Evolutionary conservation across 1,140 invertebrate genomes (phyloP).

Genomic region (Scaptomyza graminum): DNA sequence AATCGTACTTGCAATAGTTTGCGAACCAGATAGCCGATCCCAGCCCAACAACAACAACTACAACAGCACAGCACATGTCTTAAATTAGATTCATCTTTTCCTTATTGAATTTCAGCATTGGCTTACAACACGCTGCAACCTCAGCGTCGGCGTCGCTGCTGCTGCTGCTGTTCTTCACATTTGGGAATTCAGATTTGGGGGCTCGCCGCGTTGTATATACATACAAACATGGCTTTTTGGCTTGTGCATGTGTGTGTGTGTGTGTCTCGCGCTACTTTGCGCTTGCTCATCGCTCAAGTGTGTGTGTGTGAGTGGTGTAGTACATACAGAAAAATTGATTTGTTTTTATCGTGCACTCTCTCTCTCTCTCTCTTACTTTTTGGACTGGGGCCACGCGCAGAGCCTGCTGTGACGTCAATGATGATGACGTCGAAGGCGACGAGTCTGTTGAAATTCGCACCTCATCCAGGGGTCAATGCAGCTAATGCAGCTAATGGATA

Average conservation of each 20-base stretch:
- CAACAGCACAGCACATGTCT: too few relatives aligned
- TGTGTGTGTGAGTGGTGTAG: constrained; percentile 37
- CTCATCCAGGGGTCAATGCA: constrained; percentile 56
- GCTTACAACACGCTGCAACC: constrained; percentile 26
- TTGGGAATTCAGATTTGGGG: constrained; percentile 77
- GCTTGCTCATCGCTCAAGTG: constrained; percentile 52
- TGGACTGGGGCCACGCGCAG: constrained; percentile 32
- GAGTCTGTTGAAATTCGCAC: constrained; percentile 33
- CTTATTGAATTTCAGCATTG: constrained; percentile 25
- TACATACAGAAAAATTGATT: constrained; percentile 74
- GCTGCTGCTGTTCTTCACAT: constrained; percentile 33
- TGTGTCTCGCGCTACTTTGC: constrained; percentile 38
- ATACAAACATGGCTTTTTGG: constrained; percentile 3
- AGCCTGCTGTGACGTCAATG: constrained; percentile 67
- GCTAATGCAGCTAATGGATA: constrained; percentile 20
- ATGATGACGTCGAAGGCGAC: constrained; percentile 65
- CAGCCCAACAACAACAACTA: constrained; percentile 6
- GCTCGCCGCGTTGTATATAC: constrained; percentile 65
- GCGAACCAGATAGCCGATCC: constrained; percentile 3
- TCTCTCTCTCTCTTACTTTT: constrained; percentile 12
- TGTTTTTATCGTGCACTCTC: constrained; percentile 42
- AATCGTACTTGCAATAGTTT: background rate
- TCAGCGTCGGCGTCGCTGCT: background rate
- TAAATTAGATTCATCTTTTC: constrained; percentile 17
- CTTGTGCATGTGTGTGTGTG: constrained; percentile 5